phyloP scores from a whole-genome alignment of 2,888 invertebrate species.

The Latrodectus elegans region DNA sequence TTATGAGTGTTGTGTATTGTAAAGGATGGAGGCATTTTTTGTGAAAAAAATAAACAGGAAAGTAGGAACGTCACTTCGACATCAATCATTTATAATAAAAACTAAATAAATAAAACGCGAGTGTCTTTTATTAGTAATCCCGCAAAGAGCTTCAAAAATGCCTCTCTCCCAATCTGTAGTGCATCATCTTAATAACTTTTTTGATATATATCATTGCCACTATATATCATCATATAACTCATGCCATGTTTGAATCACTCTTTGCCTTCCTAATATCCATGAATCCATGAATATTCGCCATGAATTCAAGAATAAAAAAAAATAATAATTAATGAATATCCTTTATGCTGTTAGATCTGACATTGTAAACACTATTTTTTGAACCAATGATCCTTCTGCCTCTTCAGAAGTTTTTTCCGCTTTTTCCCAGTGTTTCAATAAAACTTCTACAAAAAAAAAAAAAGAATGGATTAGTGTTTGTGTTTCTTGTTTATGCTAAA shows the following conservation, averaged over 20 bases:
- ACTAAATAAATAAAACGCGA: slow-evolving; percentile 6
- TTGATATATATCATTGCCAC: slow-evolving; percentile 54
- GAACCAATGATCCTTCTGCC: slow-evolving; percentile 65
- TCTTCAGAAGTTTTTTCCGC: slow-evolving; percentile 68
- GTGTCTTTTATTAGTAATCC: slow-evolving; percentile 29
- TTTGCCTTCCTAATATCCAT: slow-evolving; percentile 65
- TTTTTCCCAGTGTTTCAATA: slow-evolving; percentile 69
- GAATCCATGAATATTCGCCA: slow-evolving; percentile 9
- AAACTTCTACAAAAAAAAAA: slow-evolving; percentile 59
- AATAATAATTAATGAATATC: slow-evolving; percentile 5
- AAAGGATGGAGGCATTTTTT: slow-evolving; percentile 62
- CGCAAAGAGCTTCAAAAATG: slow-evolving; percentile 56
- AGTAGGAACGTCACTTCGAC: slow-evolving; percentile 13
- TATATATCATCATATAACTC: slow-evolving; percentile 49
- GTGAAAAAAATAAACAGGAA: slow-evolving; percentile 23
- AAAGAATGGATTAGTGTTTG: too few relatives aligned
- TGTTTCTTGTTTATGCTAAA: too few relatives aligned
- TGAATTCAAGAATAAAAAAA: slow-evolving; percentile 7
- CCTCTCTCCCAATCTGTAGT: slow-evolving; percentile 55
- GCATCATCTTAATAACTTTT: slow-evolving; percentile 47
- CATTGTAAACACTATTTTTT: slow-evolving; percentile 69
- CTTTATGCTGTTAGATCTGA: slow-evolving; percentile 67
- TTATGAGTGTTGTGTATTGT: slow-evolving; percentile 8
- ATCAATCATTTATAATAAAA: slow-evolving; percentile 15
- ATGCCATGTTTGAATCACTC: slow-evolving; percentile 67